A percentile compares a stretch with the other conserved stretches of the same genome.
Conservation (phyloP, 1,140 invertebrate species). For the Hetaerina americana region DNA sequence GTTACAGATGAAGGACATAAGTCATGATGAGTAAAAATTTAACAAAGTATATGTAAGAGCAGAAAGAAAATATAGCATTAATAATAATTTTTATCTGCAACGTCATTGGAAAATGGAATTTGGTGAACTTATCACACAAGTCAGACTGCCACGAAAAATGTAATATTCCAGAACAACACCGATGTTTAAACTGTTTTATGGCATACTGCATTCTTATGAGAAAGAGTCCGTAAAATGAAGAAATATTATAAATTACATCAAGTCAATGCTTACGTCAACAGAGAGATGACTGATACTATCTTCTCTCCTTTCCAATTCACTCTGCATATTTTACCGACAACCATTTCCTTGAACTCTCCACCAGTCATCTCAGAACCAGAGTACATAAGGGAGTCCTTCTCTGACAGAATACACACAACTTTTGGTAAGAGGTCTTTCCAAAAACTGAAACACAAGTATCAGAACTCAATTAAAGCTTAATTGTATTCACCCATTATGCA, state of each 20-base stretch:
- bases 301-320: not conserved
- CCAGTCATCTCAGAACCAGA: not conserved
- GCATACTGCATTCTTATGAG: no score
- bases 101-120: no score
- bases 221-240: not conserved
- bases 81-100: no score
- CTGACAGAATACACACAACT: not conserved
- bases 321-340: not conserved
- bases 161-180: no score
- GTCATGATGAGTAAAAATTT: no score
- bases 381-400: not conserved
- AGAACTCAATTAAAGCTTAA: not conserved
- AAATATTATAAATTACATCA: not conserved
- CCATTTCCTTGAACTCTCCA: not conserved
- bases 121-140: no score
- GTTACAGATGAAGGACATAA: no score
- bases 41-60: no score
- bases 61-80: no score
- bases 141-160: no score
- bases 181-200: no score
- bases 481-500: not conserved
- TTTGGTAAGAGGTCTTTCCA: not conserved
- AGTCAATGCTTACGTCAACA: not conserved
- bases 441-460: no score
- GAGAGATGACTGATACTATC: not conserved